Conservation (phyloP, 2,888 invertebrate genomes). For the Lochmaea crataegi region DNA sequence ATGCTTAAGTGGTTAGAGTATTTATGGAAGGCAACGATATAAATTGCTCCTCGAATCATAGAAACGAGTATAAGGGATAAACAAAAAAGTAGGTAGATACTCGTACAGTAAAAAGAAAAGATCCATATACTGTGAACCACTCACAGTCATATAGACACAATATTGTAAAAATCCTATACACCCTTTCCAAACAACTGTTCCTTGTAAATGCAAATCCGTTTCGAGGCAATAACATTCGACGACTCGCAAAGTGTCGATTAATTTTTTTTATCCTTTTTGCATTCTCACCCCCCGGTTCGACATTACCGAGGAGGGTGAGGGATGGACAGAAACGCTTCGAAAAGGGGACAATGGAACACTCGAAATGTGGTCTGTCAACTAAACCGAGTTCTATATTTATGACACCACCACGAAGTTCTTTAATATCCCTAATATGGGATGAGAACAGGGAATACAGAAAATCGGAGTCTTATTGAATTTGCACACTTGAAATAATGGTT, state of each 20-base stretch:
- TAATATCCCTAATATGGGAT: slow-evolving; percentile 19
- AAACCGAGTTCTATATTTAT: slow-evolving; percentile 16
- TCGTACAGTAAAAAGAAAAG: not conserved
- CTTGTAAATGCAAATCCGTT: slow-evolving; percentile 13
- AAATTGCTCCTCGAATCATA: no score
- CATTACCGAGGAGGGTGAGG: slow-evolving; percentile 10
- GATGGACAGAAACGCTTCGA: not conserved
- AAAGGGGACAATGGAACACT: slow-evolving; percentile 7
- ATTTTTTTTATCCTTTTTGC: slow-evolving; percentile 36
- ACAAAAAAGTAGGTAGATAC: slow-evolving; percentile 1
- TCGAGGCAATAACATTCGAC: slow-evolving; percentile 10
- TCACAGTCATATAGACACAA: not conserved
- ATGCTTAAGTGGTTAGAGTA: no score
- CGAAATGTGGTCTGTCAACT: slow-evolving; percentile 18
- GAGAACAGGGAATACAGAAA: not conserved
- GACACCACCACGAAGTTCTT: slow-evolving; percentile 13
- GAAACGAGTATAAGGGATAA: not conserved
- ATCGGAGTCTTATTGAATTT: slow-evolving; percentile 20
- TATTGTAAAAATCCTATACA: not conserved
- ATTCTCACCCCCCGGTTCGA: slow-evolving; percentile 9
- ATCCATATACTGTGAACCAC: not conserved
- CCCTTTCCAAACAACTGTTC: slow-evolving; percentile 7
- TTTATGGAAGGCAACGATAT: no score
- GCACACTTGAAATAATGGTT: slow-evolving; percentile 26
- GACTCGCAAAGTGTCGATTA: slow-evolving; percentile 42